Percentiles rank a stretch among this genome's conserved stretches.
Conservation (phyloP, 1,140 invertebrate genomes). For the Melanaphis sacchari region DNA sequence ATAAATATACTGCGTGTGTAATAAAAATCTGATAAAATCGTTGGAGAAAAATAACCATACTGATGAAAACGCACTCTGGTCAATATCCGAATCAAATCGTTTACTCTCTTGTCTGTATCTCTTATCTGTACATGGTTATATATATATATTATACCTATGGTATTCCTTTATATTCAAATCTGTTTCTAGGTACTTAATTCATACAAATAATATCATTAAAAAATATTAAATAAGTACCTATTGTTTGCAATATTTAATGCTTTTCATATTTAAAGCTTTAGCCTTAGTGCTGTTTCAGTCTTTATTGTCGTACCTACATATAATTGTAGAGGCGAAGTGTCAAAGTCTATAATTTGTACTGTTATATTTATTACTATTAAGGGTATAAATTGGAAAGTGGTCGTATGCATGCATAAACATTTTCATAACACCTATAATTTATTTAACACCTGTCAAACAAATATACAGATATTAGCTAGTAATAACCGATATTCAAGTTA, state of each 20-base stretch:
- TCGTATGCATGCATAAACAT: too few species aligned
- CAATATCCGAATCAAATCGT: not conserved
- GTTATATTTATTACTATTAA: not conserved
- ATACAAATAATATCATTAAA: not conserved
- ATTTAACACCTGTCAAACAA: too few species aligned
- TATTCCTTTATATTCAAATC: not conserved
- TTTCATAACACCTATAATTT: too few species aligned
- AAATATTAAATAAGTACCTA: not conserved
- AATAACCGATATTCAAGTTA: too few species aligned
- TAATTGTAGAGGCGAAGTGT: not conserved
- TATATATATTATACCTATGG: too few species aligned
- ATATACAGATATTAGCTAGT: too few species aligned
- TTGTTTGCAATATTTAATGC: not conserved
- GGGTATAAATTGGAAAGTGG: not conserved
- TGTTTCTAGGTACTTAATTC: not conserved
- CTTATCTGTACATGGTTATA: too few species aligned
- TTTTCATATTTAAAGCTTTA: not conserved
- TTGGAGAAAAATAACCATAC: not conserved
- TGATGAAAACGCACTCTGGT: conserved; percentile 28
- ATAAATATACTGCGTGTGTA: not conserved
- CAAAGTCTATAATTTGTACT: not conserved
- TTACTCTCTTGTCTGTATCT: not conserved
- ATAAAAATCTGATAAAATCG: conserved; percentile 52
- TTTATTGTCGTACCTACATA: not conserved
- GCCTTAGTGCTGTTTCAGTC: not conserved